These are phyloP conservation scores for Mormyrus hasselquistii DNA, from an alignment of 2,797 vertebrate genomes.

Conservation along the genomic window DNA sequence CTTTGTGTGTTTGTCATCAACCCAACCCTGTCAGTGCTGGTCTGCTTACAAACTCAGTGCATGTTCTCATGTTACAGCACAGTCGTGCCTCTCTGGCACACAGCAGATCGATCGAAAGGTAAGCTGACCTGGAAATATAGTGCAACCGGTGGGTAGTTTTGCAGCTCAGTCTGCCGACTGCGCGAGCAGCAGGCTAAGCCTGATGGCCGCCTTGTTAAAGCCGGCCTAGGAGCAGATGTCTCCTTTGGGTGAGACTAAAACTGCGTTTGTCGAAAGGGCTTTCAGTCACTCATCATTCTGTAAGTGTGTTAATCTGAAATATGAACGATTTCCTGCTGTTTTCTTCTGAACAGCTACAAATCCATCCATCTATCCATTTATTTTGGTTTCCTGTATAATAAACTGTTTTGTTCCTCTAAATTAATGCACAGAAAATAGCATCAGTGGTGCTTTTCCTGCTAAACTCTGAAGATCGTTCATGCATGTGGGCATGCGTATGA, in stretches of 20 bases:
- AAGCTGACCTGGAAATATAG: not conserved
- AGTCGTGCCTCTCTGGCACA: not conserved
- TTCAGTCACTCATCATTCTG: not conserved
- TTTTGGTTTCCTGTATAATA: not conserved
- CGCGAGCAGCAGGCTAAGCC: not conserved
- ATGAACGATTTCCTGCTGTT: not conserved
- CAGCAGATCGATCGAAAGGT: not conserved
- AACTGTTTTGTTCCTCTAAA: not conserved
- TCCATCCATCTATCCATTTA: not conserved
- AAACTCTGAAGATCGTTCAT: not conserved
- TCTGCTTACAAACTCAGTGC: not conserved
- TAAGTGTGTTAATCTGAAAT: not conserved
- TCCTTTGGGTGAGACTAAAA: not conserved
- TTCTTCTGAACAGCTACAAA: not conserved
- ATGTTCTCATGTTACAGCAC: not conserved
- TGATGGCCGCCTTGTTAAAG: not conserved
- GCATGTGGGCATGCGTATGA: not conserved
- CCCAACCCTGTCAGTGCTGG: not conserved
- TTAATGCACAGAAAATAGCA: not conserved
- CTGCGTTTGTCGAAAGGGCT: not conserved
- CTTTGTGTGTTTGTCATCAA: not conserved
- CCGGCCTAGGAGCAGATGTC: not conserved
- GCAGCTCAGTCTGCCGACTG: not conserved
- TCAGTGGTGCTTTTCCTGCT: not conserved
- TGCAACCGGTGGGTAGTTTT: not conserved